Evolutionary conservation across 2,113 vertebrate species (phyloP).

Genomic region (Festucalex cinctus): DNA sequence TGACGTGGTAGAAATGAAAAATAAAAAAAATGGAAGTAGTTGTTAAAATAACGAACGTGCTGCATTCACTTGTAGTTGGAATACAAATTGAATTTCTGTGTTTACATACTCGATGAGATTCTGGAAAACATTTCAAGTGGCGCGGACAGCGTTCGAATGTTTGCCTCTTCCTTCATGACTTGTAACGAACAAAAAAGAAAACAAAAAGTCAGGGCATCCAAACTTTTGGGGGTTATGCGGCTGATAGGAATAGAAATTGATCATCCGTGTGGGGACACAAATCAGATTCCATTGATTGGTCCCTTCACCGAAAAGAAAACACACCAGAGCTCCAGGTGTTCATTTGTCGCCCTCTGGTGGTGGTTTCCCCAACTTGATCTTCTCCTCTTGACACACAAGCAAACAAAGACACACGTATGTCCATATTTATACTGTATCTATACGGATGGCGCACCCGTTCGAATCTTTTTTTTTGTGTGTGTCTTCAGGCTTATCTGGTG

Average conservation of each 20-base stretch:
- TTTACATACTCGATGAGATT: not conserved
- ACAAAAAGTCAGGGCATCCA: conserved; percentile 21
- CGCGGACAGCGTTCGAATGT: not conserved
- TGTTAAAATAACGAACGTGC: not conserved
- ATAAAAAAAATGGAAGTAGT: not conserved
- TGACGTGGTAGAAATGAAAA: not conserved
- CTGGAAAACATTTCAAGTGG: not conserved
- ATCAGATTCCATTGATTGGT: conserved; percentile 33
- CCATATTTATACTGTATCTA: conserved; percentile 10
- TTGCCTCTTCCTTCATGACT: not conserved
- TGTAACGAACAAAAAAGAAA: conserved; percentile 15
- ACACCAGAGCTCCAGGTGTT: conserved; percentile 29
- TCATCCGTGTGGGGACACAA: conserved; percentile 30
- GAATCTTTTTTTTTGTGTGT: too few relatives aligned
- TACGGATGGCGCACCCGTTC: too few relatives aligned
- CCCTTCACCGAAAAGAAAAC: conserved; percentile 19
- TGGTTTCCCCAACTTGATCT: conserved; percentile 46
- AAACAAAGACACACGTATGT: conserved; percentile 7
- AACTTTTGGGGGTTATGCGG: conserved; percentile 26
- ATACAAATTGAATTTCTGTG: not conserved
- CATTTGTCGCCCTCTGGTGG: conserved; percentile 66
- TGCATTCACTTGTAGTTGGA: not conserved
- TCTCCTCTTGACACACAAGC: conserved; percentile 9
- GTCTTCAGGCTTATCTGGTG: conserved; percentile 89
- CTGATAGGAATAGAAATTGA: conserved; percentile 35